phyloP scores from a whole-genome alignment of 2,113 vertebrate species.

The Oreochromis tanganicae region DNA sequence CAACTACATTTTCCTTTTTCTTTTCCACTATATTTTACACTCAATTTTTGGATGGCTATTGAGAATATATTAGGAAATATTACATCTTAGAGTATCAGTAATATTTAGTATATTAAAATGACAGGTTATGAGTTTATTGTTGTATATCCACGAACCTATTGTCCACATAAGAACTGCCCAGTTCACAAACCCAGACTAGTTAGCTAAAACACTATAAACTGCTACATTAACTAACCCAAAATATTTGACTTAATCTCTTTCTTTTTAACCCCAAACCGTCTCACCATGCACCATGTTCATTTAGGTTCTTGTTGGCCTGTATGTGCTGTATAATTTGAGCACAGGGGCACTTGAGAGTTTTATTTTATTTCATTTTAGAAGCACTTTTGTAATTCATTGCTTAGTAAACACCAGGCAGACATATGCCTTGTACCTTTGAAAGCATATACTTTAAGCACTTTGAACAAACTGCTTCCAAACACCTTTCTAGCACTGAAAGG shows the following conservation, averaged over 20 bases:
- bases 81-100: background rate
- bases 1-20: slow-evolving; percentile 9
- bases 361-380: background rate
- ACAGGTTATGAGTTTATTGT: background rate
- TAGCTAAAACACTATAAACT: background rate
- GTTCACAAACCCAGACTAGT: background rate
- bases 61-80: background rate
- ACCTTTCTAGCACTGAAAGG: background rate
- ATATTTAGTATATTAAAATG: background rate
- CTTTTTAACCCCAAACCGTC: background rate
- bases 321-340: background rate
- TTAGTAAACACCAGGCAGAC: background rate
- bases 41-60: background rate
- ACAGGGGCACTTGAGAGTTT: background rate
- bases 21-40: background rate
- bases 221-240: background rate
- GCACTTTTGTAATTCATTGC: background rate
- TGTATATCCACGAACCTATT: background rate
- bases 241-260: background rate
- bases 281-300: background rate
- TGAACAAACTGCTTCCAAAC: background rate
- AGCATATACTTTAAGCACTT: background rate
- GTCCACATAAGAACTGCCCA: background rate
- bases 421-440: background rate
- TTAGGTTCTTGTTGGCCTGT: background rate